phyloP scores from a whole-genome alignment of 1,140 invertebrate species.

The Eciton burchellii region DNA sequence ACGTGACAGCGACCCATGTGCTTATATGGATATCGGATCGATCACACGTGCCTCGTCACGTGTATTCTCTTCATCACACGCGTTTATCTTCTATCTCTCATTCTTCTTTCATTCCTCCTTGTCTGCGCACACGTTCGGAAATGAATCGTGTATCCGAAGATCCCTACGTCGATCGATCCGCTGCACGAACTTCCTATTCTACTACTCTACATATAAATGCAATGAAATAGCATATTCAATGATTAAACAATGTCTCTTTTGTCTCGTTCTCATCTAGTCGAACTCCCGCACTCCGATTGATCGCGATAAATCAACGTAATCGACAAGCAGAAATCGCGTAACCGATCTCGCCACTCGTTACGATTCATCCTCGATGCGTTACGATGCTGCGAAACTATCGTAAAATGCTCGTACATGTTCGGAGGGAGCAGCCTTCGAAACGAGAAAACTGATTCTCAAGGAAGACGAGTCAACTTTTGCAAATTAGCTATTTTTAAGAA shows the following conservation, averaged over 20 bases:
- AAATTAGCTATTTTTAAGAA: conserved; percentile 29
- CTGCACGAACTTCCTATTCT: conserved; percentile 40
- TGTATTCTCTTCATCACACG: background rate
- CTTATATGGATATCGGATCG: conserved; percentile 47
- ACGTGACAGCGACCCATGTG: conserved; percentile 77
- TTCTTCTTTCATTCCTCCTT: background rate
- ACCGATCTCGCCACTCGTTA: background rate
- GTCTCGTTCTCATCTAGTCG: conserved; percentile 16
- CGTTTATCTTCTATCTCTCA: background rate
- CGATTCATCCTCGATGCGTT: conserved; percentile 16
- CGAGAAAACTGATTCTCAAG: conserved; percentile 24
- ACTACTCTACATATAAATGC: conserved; percentile 55
- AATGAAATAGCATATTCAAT: conserved; percentile 46
- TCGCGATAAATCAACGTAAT: conserved; percentile 28
- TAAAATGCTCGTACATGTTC: background rate
- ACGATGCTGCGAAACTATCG: background rate
- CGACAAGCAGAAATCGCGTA: conserved; percentile 30
- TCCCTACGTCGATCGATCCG: conserved; percentile 24
- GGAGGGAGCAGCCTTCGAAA: background rate
- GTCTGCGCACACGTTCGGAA: conserved; percentile 12
- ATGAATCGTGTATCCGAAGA: conserved; percentile 16
- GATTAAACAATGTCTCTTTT: conserved; percentile 17
- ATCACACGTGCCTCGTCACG: conserved; percentile 21
- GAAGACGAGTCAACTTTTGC: conserved; percentile 41
- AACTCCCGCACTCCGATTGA: conserved; percentile 22